Evolutionary conservation across 2,888 invertebrate species (phyloP), one percentile per base, ranked within the genome.

Genomic region (Lobophora halterata): DNA sequence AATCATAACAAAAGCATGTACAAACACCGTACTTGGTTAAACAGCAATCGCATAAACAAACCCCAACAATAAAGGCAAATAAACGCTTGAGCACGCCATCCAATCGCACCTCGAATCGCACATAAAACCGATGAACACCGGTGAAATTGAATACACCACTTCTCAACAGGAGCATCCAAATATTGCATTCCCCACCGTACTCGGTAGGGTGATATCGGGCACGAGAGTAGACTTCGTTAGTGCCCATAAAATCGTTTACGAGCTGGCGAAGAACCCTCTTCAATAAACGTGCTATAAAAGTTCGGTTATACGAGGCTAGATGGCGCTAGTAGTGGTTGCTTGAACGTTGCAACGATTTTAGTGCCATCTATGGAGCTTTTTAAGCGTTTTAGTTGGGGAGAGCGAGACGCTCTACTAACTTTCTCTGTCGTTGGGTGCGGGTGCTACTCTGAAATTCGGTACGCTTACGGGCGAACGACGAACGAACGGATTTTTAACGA

Each of bases 21-120:
- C 78, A 73, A 80, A 80, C 79, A 79, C 77, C 79, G 79, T 81
- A 81, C 79, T 85, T 79, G 81, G 82, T 83, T 83, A 86, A 85
- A 86, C 83, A 85, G 83, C 81, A 82, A 86, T 86, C 85, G 81
- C 83, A 86, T 87, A 87, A 87, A 87, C 87, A 87, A 87, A 86
- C 85, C 86, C 85, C 82, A 74, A 86, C 86, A 86, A 85, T 86
- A 86, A 87, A 85, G 81, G 78, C 81, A 86, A 87, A 86, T 87
- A 87, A 87, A 86, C 87, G 77, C 76, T 80, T 78, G 59, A 86
- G 86, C 83, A 85, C 82, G 82, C 86, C 85, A 86, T 87, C 86
- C 86, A 85, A 87, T 86, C 85, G 82, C 87, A 86, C 87, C 87
- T 87, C 80, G 85, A 86, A 87, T 86, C 85, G 83, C 81, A 81